These are phyloP conservation scores for Lacanobia wlatinum DNA, from an alignment of 2,888 invertebrate species.

Conservation along the genomic window DNA sequence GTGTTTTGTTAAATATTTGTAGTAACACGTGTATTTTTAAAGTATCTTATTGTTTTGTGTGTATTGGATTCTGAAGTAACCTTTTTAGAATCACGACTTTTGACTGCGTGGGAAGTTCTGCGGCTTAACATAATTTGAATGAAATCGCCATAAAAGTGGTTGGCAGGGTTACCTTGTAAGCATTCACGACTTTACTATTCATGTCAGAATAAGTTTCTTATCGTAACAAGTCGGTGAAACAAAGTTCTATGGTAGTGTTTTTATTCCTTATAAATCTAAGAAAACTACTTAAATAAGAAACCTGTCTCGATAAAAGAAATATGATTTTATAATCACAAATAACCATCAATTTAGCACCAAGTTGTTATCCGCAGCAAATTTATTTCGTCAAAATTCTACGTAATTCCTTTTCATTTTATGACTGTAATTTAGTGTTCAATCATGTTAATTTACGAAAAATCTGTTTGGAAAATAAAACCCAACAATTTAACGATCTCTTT, in stretches of 20 bases:
- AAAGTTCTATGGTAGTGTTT: conserved; percentile 18
- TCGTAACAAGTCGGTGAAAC: conserved; percentile 24
- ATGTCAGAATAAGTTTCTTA: conserved; percentile 42
- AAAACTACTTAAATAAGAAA: background rate
- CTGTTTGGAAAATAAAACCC: conserved; percentile 25
- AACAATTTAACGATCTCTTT: conserved; percentile 16
- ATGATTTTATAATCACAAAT: background rate
- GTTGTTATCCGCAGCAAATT: background rate
- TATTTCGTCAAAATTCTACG: background rate
- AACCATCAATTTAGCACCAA: conserved; percentile 18
- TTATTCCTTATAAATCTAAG: background rate
- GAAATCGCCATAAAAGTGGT: conserved; percentile 56
- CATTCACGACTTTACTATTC: conserved; percentile 51
- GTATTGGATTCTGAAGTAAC: conserved; percentile 44
- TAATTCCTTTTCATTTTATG: conserved; percentile 24
- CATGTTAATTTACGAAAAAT: conserved; percentile 27
- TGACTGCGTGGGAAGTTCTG: conserved; percentile 56
- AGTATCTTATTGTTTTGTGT: conserved; percentile 8
- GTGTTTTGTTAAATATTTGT: background rate
- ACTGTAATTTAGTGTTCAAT: conserved; percentile 30
- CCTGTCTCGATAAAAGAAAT: background rate
- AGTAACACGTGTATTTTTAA: background rate
- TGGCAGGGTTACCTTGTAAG: conserved; percentile 40
- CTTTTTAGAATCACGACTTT: conserved; percentile 59
- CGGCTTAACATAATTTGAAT: conserved; percentile 57